phyloP scores from a whole-genome alignment of 2,113 vertebrate genomes.

The Emberiza fucata region DNA sequence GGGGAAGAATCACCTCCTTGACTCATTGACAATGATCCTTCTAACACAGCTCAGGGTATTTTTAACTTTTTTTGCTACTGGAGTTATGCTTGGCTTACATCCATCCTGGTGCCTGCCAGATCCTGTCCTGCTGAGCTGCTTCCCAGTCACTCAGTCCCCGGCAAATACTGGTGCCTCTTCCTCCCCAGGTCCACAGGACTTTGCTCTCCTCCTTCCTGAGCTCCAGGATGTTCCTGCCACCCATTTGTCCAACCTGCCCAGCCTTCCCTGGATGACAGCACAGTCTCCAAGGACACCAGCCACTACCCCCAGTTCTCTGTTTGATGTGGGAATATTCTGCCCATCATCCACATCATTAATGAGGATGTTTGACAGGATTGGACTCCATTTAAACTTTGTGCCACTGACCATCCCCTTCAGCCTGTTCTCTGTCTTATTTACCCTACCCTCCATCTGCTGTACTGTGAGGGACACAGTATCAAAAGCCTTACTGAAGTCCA shows the following conservation, averaged over 20 bases:
- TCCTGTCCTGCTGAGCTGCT: not conserved
- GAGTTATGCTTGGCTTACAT: not conserved
- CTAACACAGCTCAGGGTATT: not conserved
- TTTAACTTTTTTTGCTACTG: not conserved
- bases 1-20: not conserved
- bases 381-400: not conserved
- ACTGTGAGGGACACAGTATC: not conserved
- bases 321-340: not conserved
- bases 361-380: not conserved
- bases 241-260: not conserved
- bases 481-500: not conserved
- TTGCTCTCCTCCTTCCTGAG: not conserved
- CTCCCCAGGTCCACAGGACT: not conserved
- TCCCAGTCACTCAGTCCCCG: not conserved
- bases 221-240: not conserved
- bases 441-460: not conserved
- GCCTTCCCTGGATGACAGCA: not conserved
- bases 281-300: not conserved
- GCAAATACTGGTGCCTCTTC: not conserved
- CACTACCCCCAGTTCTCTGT: not conserved
- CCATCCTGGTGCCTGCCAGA: not conserved
- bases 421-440: not conserved
- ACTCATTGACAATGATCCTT: not conserved
- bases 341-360: not conserved
- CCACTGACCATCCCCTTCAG: not conserved